Percentiles rank a stretch among this genome's conserved stretches.
phyloP scores from a whole-genome alignment of 92 coral and sea anemone species.

The Zoanthus sociatus region DNA sequence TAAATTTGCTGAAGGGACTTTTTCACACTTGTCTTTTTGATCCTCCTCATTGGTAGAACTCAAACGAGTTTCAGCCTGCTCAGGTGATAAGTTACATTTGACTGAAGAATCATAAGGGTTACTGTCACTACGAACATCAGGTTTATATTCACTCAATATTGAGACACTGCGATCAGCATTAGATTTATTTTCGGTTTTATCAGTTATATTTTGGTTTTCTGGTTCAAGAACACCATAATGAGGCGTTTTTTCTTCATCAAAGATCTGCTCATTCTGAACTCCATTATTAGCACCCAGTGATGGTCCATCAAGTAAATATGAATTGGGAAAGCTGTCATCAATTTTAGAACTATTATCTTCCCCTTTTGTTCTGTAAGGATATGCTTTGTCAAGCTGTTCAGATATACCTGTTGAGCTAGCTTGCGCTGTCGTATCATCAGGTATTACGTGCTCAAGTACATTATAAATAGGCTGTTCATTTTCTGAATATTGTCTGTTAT shows the following conservation, averaged over 20 bases:
- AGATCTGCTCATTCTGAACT: neutral
- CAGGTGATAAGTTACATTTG: neutral
- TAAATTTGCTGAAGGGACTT: neutral
- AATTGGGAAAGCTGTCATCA: conserved; percentile 45
- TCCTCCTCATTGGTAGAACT: neutral
- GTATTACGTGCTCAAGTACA: conserved; percentile 19
- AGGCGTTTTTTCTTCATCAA: conserved; percentile 12
- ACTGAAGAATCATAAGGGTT: neutral
- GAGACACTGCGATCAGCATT: neutral
- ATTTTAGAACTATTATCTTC: neutral
- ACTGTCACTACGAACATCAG: neutral
- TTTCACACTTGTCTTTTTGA: neutral
- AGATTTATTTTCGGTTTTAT: neutral
- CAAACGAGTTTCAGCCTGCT: neutral
- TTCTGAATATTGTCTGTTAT: neutral
- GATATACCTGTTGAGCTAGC: neutral
- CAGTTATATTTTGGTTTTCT: conserved; percentile 23
- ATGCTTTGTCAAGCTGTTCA: neutral
- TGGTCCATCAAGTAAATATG: conserved; percentile 67
- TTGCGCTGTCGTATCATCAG: neutral
- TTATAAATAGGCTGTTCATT: conserved; percentile 11
- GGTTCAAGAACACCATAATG: conserved; percentile 51
- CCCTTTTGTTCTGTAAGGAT: neutral
- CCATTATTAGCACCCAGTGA: neutral
- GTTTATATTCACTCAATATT: neutral